Evolutionary conservation across 2,888 invertebrate genomes (phyloP), one percentile per base, ranked within the genome.

Genomic region (Pherbina coryleti): DNA sequence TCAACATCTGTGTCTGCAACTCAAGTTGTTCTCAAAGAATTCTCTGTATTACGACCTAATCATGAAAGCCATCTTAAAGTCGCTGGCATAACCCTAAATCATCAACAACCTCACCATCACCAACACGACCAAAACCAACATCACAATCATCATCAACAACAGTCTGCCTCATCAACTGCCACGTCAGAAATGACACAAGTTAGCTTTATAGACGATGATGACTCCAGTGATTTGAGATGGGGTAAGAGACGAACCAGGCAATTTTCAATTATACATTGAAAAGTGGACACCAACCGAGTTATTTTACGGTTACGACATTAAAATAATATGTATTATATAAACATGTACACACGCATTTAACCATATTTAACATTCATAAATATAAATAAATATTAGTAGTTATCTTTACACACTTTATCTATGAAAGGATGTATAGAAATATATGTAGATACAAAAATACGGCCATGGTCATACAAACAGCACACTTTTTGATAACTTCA

Each of bases 201-300:
- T 81, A 82, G 83, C 78, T 85, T 85, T 81, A 82, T 83, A 75
- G 86, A 86, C 79, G 86, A 85, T 80, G 86, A 86, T 79, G 85
- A 85, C 82, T 85, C 85, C 82, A 85, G 86, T 83, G 86, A 86
- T 83, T 85, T 84, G 79, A 83, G 85, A 85, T 86, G 85, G 85
- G 86, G 86, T 86, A 86, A 85, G 85, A 79, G 71, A 31, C 55
- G 71, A 3, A 71, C 34, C 55, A 11, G 71, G 28, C 66, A 31
- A 28, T 19, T 37, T 34, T 28, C 57, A 14, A 22, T 11, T 25
- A 14, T 31, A 11, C 17, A 14, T 44, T 67, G 22, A 19, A 67
- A 19, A 22, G 44, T 67, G 67, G 44, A 44, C 62, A 14, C 44
- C 44, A 44, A 44, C 44, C 67, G 67, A 44, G 44, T 7, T 14